Percentiles rank a stretch among this genome's conserved stretches.
Conservation (phyloP, 2,888 invertebrate species). For the Empis stercorea region DNA sequence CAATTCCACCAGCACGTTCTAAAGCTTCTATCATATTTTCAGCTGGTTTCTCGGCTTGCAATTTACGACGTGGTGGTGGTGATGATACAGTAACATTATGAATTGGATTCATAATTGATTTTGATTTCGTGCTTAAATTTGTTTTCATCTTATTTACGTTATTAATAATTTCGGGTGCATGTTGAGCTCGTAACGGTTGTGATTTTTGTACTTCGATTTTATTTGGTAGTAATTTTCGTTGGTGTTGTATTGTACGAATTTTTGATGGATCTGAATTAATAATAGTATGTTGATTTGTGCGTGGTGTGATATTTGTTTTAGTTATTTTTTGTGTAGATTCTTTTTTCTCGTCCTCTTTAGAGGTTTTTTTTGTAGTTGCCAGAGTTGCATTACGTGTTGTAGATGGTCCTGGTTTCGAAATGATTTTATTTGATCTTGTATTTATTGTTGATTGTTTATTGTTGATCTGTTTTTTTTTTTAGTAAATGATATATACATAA, state of each 20-base stretch:
- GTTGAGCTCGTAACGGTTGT: background rate
- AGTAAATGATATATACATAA: too few relatives aligned
- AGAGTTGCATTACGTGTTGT: too few relatives aligned
- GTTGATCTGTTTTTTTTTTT: too few relatives aligned
- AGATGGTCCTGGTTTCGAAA: too few relatives aligned
- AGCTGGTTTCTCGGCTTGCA: constrained; percentile 7
- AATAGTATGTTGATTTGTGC: too few relatives aligned
- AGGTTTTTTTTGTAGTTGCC: background rate
- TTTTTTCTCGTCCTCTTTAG: background rate
- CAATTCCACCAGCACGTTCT: background rate
- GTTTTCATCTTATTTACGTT: background rate
- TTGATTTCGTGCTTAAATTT: constrained; percentile 19
- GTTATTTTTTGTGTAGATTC: background rate
- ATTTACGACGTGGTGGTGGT: constrained; percentile 27
- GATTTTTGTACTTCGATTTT: too few relatives aligned
- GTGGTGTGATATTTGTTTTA: too few relatives aligned
- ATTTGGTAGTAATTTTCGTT: too few relatives aligned
- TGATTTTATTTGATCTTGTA: too few relatives aligned
- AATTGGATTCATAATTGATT: constrained; percentile 29
- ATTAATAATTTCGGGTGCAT: background rate
- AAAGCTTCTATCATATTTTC: constrained; percentile 4
- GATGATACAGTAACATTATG: constrained; percentile 34
- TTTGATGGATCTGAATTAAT: too few relatives aligned
- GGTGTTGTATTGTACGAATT: too few relatives aligned
- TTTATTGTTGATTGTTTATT: too few relatives aligned